These are phyloP conservation scores for Akabosia matsudoensis DNA, from an alignment of 1,140 invertebrate species.

Conservation along the genomic window DNA sequence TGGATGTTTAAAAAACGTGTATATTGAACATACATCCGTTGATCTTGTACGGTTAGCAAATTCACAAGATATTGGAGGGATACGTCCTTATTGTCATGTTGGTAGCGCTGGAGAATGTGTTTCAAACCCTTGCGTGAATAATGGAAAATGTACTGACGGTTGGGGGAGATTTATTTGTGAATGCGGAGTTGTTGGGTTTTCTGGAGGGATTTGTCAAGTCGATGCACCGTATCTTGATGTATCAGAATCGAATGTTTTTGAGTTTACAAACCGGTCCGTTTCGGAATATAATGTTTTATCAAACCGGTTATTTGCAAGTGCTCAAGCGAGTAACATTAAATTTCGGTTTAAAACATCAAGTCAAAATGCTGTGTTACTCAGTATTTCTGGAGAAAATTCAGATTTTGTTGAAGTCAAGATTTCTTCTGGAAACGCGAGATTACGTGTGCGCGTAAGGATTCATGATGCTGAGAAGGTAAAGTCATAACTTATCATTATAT, in stretches of 20 bases:
- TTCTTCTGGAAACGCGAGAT: background rate
- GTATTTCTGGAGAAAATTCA: background rate
- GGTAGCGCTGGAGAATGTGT: slow-evolving; percentile 63
- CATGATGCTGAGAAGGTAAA: background rate
- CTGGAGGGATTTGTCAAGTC: background rate
- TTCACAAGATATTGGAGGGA: slow-evolving; percentile 86
- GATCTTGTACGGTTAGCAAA: slow-evolving; percentile 85
- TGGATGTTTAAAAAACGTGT: slow-evolving; percentile 89
- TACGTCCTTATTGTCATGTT: slow-evolving; percentile 78
- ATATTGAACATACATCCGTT: slow-evolving; percentile 85
- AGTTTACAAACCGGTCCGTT: background rate
- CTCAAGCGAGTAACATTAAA: background rate
- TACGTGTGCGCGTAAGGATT: background rate
- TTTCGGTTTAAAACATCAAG: background rate
- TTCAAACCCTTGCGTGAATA: slow-evolving; percentile 83
- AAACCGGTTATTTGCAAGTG: background rate
- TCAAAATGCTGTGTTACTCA: background rate
- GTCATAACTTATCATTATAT: background rate
- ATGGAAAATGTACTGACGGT: slow-evolving; percentile 83
- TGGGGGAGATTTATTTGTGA: slow-evolving; percentile 97
- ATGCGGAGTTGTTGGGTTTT: slow-evolving; percentile 33
- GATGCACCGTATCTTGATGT: background rate
- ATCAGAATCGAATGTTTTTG: background rate
- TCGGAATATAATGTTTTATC: background rate
- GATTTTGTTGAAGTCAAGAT: slow-evolving; percentile 3